phyloP scores from a whole-genome alignment of 2,797 vertebrate species.

The Leptodactylus fallax region DNA sequence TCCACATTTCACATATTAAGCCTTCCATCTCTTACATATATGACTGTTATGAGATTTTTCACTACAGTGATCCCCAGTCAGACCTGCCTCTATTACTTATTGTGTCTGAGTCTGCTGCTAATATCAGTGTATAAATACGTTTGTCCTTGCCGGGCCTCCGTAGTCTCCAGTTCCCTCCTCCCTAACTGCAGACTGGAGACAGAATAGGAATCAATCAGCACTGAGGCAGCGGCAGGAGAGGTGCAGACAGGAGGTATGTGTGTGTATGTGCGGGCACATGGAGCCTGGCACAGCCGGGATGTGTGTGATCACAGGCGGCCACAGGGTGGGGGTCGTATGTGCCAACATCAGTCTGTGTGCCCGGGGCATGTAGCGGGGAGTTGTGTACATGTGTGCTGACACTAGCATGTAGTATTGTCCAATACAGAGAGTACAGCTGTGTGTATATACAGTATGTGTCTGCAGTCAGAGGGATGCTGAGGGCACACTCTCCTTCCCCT shows the following conservation, averaged over 20 bases:
- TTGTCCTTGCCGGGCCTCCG: conserved; percentile 41
- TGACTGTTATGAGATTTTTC: too few species aligned
- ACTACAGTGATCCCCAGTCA: too few species aligned
- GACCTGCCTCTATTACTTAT: background rate
- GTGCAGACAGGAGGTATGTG: background rate
- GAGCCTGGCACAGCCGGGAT: too few species aligned
- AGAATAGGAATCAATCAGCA: conserved; percentile 53
- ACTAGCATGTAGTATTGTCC: background rate
- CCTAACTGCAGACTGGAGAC: conserved; percentile 52
- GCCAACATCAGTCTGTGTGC: too few species aligned
- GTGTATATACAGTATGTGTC: background rate
- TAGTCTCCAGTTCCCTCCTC: conserved; percentile 50
- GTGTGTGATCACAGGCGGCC: too few species aligned
- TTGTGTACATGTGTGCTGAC: background rate
- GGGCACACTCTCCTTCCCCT: background rate
- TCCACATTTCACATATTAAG: too few species aligned
- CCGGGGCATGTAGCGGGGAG: too few species aligned
- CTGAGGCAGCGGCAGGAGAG: conserved; percentile 12
- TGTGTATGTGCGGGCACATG: background rate
- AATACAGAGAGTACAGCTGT: background rate
- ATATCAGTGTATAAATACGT: background rate
- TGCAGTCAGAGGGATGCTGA: background rate
- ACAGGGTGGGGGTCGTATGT: too few species aligned
- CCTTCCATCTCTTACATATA: too few species aligned
- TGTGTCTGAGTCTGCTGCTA: background rate